Evolutionary conservation across 2,797 vertebrate genomes (phyloP).

Genomic region (Epinephelus coioides): DNA sequence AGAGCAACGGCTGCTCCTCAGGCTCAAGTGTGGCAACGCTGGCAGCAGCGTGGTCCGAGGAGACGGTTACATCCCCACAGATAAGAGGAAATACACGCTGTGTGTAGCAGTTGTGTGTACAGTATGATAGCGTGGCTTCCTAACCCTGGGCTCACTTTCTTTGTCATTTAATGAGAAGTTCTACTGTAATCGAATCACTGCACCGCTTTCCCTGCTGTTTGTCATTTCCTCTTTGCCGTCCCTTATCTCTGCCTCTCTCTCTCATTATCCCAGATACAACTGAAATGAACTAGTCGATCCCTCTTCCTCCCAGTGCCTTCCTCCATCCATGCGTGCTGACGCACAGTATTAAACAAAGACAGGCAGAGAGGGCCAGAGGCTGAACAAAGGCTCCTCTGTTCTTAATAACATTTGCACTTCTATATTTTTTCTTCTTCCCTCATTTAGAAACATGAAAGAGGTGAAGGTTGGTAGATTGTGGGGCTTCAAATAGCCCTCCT

Average conservation of each 20-base stretch:
- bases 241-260: constrained; percentile 65
- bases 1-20: constrained; percentile 20
- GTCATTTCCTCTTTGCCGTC: constrained; percentile 69
- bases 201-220: constrained; percentile 60
- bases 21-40: constrained; percentile 20
- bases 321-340: constrained; percentile 39
- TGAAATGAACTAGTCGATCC: constrained; percentile 64
- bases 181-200: constrained; percentile 70
- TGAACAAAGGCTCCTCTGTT: constrained; percentile 62
- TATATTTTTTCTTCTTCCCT: constrained; percentile 34
- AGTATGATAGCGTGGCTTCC: neutral
- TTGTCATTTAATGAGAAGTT: constrained; percentile 73
- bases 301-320: constrained; percentile 26
- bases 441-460: constrained; percentile 73
- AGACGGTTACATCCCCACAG: constrained; percentile 14
- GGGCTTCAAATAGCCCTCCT: constrained; percentile 63
- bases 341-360: constrained; percentile 66
- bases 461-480: constrained; percentile 54
- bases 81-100: neutral
- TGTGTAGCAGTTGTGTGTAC: constrained; percentile 27
- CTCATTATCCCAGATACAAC: constrained; percentile 66
- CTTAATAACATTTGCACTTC: constrained; percentile 58
- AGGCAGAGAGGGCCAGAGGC: constrained; percentile 22
- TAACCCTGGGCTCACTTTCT: constrained; percentile 35
- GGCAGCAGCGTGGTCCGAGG: constrained; percentile 14